These are phyloP conservation scores for Lobophora halterata DNA, from an alignment of 2,888 invertebrate genomes.

Conservation along the genomic window DNA sequence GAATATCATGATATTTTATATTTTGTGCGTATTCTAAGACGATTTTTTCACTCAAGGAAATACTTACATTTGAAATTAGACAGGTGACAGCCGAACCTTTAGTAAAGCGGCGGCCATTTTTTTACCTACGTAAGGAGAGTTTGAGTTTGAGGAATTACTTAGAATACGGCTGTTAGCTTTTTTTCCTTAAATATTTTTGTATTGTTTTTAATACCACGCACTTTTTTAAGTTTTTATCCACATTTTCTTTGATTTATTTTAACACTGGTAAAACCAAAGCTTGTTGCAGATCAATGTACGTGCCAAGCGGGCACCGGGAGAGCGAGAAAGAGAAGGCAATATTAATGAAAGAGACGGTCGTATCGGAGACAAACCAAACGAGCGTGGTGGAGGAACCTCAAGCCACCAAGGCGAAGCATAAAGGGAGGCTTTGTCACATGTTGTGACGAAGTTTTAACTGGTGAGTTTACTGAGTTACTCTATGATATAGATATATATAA, in stretches of 20 bases:
- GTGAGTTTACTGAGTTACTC: constrained; percentile 41
- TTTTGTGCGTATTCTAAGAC: too few species aligned
- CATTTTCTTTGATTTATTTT: constrained; percentile 33
- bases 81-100: too few species aligned
- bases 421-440: constrained; percentile 70
- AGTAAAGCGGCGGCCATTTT: too few species aligned
- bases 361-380: constrained; percentile 36
- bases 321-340: constrained; percentile 45
- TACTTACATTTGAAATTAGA: too few species aligned
- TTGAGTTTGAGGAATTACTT: too few species aligned
- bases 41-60: too few species aligned
- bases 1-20: too few species aligned
- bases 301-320: constrained; percentile 57
- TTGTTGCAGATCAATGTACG: constrained; percentile 77
- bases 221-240: constrained; percentile 9
- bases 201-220: too few species aligned
- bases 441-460: constrained; percentile 79
- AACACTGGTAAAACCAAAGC: constrained; percentile 61
- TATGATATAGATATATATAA: too few species aligned
- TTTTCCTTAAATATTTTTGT: background rate
- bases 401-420: constrained; percentile 55
- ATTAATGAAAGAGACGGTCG: constrained; percentile 44
- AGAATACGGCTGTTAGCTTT: too few species aligned
- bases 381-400: constrained; percentile 36
- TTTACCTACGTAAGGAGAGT: too few species aligned